Evolutionary conservation across 2,113 vertebrate genomes (phyloP), one percentile per base, ranked within the genome.

Genomic region (Dolichotis patagonum): DNA sequence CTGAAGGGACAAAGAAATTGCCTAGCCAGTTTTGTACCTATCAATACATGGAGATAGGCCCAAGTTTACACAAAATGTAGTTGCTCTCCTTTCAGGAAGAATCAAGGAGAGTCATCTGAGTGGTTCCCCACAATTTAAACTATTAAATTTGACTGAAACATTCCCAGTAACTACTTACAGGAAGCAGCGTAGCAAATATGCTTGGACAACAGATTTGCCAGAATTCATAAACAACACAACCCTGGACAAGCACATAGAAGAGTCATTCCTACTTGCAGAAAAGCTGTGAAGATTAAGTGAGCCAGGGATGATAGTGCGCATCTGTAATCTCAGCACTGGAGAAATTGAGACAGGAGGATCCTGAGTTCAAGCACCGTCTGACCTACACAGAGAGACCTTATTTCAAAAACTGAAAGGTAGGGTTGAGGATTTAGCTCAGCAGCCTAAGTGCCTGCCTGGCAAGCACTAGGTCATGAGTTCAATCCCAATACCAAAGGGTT

Each of bases 241-340:
- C 54, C 16, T 92, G 16, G 90, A 38, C 63, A 90, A 92, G 24
- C 58, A 86, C 87, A 86, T 7, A 94, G 60, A 87, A 94, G 85
- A 89, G 38, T 82, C 81, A 86, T 38, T 77, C 14, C 62, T 88
- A 85, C 58, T 81, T 81, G 0, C 19, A 95, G 88, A 91, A 88
- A 96, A 20, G 16, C 35, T 94, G 20, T 77, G 43, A 92, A 91
- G 41, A 78, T 78, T 69, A 92, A 96, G n/a, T 85, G 63, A 95
- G 41, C 41, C 69, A 24, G 38, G 69, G 17, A 73, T 41, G 69
- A 41, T 22, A 73, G 19, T 11, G 35, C n/a, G 41, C 20, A 19
- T 41, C n/a, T 73, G 20, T 73, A 41, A 41, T 73, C n/a, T 24
- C n/a, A 73, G 69, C 38, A 41, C 19, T 41, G 22, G 9, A 16